Conservation (phyloP, 2,797 vertebrate species). For the Oceanodroma leucorhoa region DNA sequence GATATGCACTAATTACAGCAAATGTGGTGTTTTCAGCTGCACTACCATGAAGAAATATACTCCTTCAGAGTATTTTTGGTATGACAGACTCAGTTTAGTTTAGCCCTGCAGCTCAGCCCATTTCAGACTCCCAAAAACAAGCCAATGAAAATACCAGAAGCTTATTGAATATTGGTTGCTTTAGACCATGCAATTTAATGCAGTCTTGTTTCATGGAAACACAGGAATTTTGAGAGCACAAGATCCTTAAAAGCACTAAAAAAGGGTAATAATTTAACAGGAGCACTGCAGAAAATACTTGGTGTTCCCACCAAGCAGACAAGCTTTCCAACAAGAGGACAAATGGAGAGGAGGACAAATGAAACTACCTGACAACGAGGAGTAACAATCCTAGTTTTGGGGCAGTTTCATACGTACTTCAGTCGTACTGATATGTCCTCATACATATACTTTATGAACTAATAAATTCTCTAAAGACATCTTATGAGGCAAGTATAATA, state of each 20-base stretch:
- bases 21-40: conserved; percentile 7
- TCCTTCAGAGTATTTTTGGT: neutral
- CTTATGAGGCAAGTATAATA: neutral
- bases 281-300: neutral
- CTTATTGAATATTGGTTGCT: neutral
- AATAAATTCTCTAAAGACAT: neutral
- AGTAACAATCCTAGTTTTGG: neutral
- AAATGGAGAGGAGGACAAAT: neutral
- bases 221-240: neutral
- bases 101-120: conserved; percentile 4
- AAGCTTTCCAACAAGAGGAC: neutral
- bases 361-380: neutral
- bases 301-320: neutral
- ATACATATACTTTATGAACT: neutral
- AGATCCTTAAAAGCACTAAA: neutral
- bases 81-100: conserved; percentile 2
- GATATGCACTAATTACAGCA: neutral
- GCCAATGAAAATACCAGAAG: conserved; percentile 12
- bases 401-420: neutral
- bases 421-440: neutral
- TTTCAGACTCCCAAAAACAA: conserved; percentile 1
- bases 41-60: neutral
- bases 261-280: neutral
- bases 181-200: neutral
- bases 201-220: neutral